These are phyloP conservation scores for Hypomecis punctinalis DNA, from an alignment of 2,888 invertebrate genomes.

Conservation along the genomic window DNA sequence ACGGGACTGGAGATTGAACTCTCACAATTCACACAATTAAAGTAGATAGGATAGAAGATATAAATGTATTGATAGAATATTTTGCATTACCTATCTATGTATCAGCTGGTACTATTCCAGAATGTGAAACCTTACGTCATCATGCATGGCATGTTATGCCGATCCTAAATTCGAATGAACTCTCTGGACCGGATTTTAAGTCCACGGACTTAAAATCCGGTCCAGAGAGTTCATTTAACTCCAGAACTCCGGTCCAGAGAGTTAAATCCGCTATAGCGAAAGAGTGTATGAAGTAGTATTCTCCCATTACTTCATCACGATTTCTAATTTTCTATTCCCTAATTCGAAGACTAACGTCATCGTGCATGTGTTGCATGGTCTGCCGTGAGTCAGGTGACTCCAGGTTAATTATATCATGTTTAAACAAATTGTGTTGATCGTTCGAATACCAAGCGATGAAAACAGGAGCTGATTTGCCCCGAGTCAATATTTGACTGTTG, in stretches of 20 bases:
- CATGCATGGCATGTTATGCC: conserved; percentile 6
- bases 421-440: conserved; percentile 36
- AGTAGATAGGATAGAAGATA: too few relatives aligned
- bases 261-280: too few relatives aligned
- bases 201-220: too few relatives aligned
- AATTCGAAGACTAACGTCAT: background rate
- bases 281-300: too few relatives aligned
- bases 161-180: background rate
- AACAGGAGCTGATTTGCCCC: conserved; percentile 39
- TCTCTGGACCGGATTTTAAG: too few relatives aligned
- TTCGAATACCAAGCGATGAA: conserved; percentile 35
- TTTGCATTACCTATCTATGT: background rate
- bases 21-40: too few relatives aligned
- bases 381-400: conserved; percentile 17
- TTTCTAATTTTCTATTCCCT: too few relatives aligned
- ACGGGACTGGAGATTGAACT: too few relatives aligned
- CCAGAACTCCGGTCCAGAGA: too few relatives aligned
- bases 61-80: too few relatives aligned
- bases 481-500: conserved; percentile 39
- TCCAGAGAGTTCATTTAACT: too few relatives aligned
- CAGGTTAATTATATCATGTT: conserved; percentile 36
- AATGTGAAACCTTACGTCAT: background rate
- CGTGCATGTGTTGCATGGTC: conserved; percentile 4
- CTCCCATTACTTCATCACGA: too few relatives aligned
- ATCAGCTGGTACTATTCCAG: background rate